Conservation (phyloP, 2,888 invertebrate genomes). For the Arge pagana region DNA sequence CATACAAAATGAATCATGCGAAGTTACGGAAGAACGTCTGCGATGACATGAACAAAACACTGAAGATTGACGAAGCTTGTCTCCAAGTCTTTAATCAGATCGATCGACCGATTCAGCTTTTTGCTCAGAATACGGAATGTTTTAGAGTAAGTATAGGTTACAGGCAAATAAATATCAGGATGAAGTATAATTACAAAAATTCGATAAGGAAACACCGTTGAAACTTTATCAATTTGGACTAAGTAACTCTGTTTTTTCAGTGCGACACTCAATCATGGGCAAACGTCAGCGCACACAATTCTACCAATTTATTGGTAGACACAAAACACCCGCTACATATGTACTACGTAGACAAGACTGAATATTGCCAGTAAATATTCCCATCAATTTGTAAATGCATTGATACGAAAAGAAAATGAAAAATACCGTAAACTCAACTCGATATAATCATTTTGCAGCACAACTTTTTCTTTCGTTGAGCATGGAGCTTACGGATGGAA, state of each 20-base stretch:
- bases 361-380: conserved; percentile 47
- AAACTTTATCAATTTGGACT: too few species aligned
- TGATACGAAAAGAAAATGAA: conserved; percentile 2
- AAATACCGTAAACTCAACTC: neutral
- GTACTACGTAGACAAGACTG: conserved; percentile 34
- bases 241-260: too few species aligned
- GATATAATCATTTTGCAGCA: conserved; percentile 35
- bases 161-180: neutral
- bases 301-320: conserved; percentile 42
- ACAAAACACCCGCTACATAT: conserved; percentile 48
- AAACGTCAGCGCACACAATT: conserved; percentile 38
- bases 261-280: conserved; percentile 42
- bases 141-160: conserved; percentile 38
- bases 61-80: conserved; percentile 52
- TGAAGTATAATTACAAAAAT: too few species aligned
- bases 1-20: too few species aligned
- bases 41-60: conserved; percentile 32
- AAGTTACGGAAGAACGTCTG: too few species aligned
- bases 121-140: conserved; percentile 42
- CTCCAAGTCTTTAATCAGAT: conserved; percentile 44
- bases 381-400: neutral
- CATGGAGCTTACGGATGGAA: conserved; percentile 57
- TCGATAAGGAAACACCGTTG: neutral
- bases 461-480: conserved; percentile 48
- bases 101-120: conserved; percentile 35